A percentile compares a stretch with the other conserved stretches of the same genome.
Evolutionary conservation across 2,888 invertebrate species (phyloP).

Genomic region (Cataglyphis rosenhaueri): DNA sequence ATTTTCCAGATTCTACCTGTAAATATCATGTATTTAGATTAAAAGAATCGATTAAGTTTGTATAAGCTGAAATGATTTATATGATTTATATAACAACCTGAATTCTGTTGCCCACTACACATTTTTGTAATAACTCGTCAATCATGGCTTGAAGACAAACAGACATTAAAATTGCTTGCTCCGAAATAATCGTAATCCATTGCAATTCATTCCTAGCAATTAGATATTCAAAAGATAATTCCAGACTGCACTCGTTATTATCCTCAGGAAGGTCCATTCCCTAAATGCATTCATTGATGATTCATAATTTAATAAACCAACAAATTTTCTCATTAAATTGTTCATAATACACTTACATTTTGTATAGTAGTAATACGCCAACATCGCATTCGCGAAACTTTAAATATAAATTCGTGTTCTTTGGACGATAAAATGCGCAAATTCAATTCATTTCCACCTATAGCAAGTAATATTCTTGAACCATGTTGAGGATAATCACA

Average conservation of each 20-base stretch:
- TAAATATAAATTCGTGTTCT: constrained; percentile 94
- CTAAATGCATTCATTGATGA: constrained; percentile 65
- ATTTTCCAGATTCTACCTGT: constrained; percentile 85
- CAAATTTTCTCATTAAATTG: background rate
- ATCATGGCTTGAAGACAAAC: constrained; percentile 98
- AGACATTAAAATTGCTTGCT: constrained; percentile 97
- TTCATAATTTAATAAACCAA: background rate
- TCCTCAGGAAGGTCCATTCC: constrained; percentile 77
- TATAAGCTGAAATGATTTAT: constrained; percentile 29
- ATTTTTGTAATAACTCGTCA: constrained; percentile 94
- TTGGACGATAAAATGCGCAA: constrained; percentile 88
- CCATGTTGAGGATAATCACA: constrained; percentile 92
- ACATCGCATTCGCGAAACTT: constrained; percentile 98
- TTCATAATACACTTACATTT: constrained; percentile 86
- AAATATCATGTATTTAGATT: constrained; percentile 49
- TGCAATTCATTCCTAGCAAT: constrained; percentile 96
- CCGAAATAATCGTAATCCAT: constrained; percentile 97
- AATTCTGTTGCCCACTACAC: constrained; percentile 87
- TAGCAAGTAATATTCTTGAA: constrained; percentile 90
- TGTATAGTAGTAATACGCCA: constrained; percentile 97
- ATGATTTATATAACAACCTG: constrained; percentile 77
- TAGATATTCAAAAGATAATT: constrained; percentile 97
- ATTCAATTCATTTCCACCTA: constrained; percentile 95
- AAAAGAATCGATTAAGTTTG: constrained; percentile 1
- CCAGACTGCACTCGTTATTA: constrained; percentile 86